Conservation (phyloP, 2,888 invertebrate genomes). For the Tetramorium bicarinatum region DNA sequence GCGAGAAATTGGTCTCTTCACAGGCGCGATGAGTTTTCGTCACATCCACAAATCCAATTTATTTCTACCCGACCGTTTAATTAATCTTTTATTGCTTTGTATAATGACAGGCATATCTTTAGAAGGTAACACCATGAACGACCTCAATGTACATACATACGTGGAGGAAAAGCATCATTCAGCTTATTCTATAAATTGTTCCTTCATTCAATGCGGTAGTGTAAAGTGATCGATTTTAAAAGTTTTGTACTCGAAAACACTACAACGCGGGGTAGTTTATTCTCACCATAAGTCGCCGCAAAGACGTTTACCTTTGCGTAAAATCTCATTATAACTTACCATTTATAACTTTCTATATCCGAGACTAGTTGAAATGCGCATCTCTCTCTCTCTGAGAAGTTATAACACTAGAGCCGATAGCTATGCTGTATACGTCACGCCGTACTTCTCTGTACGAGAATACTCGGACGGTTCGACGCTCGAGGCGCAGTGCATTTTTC, state of each 20-base stretch:
- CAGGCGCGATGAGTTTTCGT: constrained; percentile 64
- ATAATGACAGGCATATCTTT: constrained; percentile 29
- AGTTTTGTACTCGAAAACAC: neutral
- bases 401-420: constrained; percentile 21
- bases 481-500: constrained; percentile 64
- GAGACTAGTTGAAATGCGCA: constrained; percentile 9
- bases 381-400: constrained; percentile 19
- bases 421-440: constrained; percentile 19
- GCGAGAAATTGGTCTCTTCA: constrained; percentile 69
- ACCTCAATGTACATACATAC: no score
- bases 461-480: constrained; percentile 65
- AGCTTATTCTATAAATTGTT: neutral
- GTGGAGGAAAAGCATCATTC: neutral
- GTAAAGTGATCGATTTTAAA: neutral
- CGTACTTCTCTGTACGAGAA: constrained; percentile 45
- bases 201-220: neutral
- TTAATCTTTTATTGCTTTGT: constrained; percentile 31
- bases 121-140: no score
- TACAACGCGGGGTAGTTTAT: neutral
- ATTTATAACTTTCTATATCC: constrained; percentile 38
- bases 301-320: constrained; percentile 28
- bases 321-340: constrained; percentile 19
- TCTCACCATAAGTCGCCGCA: neutral
- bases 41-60: constrained; percentile 72
- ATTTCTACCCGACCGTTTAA: constrained; percentile 30